Evolutionary conservation across 2,888 invertebrate genomes (phyloP), one percentile per base, ranked within the genome.

Genomic region (Lasioglossum pauxillum): DNA sequence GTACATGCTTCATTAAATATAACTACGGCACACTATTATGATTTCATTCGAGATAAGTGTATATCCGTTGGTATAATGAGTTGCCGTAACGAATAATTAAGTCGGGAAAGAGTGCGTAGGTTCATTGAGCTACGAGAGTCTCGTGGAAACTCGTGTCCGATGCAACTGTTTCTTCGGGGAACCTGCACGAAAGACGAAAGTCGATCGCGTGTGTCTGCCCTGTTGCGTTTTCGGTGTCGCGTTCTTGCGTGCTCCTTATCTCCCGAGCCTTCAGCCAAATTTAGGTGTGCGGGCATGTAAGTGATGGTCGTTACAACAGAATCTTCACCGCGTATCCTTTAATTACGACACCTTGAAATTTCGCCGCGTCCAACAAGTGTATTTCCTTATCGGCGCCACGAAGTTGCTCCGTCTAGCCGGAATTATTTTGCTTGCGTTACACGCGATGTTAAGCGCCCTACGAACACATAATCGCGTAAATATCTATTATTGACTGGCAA

Each of bases 171-270:
- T 67, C 46, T 67, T 69, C n/a, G 12, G 31, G 16, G 35, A 49
- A n/a, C n/a, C 46, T 35, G 44, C 38, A 49, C 35, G 77, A 46
- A 67, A 77, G 31, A 27, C 27, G 46, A 23, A 57, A 73, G 80
- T 80, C 75, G 71, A 76, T 78, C 67, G 53, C 69, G 73, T 78
- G 69, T 49, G 31, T 41, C 23, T 41, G 41, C 12, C 73, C 64
- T 27, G 77, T 75, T 67, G 57, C 60, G 75, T 53, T 78, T 69
- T 75, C 84, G 27, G 69, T 74, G 60, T 83, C 71, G 44, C 41
- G 38, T 57, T 53, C 41, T 88, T 80, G 84, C 88, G 79, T 79
- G 90, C 60, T 69, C 27, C 81, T 86, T 88, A 88, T 88, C 88
- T 73, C 57, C 73, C 79, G 67, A 80, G 80, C 31, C 75, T 75